Evolutionary conservation across 2,797 vertebrate genomes (phyloP), one percentile per base, ranked within the genome.

Genomic region (Denticeps clupeoides): DNA sequence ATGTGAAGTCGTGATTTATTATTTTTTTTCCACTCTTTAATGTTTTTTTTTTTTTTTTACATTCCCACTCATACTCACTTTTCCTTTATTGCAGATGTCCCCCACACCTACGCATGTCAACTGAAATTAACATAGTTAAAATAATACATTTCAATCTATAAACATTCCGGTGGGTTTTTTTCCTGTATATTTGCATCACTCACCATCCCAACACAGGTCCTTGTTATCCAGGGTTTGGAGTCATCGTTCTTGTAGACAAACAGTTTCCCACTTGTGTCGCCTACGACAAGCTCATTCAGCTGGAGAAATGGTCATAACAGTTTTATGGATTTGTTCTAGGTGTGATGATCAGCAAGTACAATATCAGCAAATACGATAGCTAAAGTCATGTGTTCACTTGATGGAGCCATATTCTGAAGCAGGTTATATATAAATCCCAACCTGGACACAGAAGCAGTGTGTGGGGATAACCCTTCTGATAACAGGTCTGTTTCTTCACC

Each of bases 21-120:
- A 43, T 43, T 19, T 10, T 28, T 1, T 32, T 22, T n/a, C 37
- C 10, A 11, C 4, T 19, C 18, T 31, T 18, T 4, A 21, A 38
- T 33, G 15, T 1, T 5, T 9, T 37, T 2, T 1, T 7, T 4
- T 1, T 43, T 19, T 12, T 1, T 1, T 4, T n/a, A 15, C 12
- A 7, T 9, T 11, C 35, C 18, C 13, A 12, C n/a, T 19, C 3
- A 2, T 13, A 51, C 82, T 74, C 65, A 96, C 94, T 87, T 88
- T 95, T 60, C 93, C 92, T 82, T 86, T 95, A 62, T 96, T 96
- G 73, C 92, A 96, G 2, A 99, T 69, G 24, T 99, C 92, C 69
- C 93, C 94, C 19, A 97, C 84, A 1, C 89, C 86, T 22, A 99
- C 90, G 3, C 92, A 97, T 0, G 94, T 99, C 61, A 99, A 78